Base-by-base conservation (phyloP, 2,888 invertebrate species). In the Agelastica alni region DNA sequence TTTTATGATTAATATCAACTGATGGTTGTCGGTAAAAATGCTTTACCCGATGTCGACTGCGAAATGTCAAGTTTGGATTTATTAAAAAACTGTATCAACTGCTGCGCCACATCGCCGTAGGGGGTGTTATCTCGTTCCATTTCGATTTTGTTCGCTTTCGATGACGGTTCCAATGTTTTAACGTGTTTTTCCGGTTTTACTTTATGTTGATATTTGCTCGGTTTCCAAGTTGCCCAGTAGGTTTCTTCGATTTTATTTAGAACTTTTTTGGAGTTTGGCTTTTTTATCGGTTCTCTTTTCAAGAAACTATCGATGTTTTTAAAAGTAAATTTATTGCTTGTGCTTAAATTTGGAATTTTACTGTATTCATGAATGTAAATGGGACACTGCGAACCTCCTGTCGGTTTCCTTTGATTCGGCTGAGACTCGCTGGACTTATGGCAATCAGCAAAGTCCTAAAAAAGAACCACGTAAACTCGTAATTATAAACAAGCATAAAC, bases 141-240 rank as follows among this genome's bases (percentile, higher is more conserved):
- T 28, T 18, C 12, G 20, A 5, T 18, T 47, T 20, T 51, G 39
- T n/a, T 39, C n/a, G 18, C 10, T 7, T 20, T 7, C 3, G 4
- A 18, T 56, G 18, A 18, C 55, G 3, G 73, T 45, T 45, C 16
- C 14, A 20, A 34, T 13, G 20, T 45, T 43, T 10, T 10, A 9
- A 14, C 9, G 1, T 34, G 31, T n/a, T 2, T 12, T 10, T 31
- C n/a, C n/a, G n/a, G n/a, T n/a, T n/a, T n/a, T n/a, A n/a, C 16
- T 16, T 34, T 34, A 34, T 34, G 14, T 37, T 34, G 36, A 9
- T 57, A 60, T 32, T 63, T 69, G 18, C 56, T 63, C 0, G 76
- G 76, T 60, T 74, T 75, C 75, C 76, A 76, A 45, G 69, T 69
- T 0, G 75, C 70, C 76, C 76, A 76, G 48, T 75, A 76, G 1